Conservation (phyloP, 2,888 invertebrate species). For the Sarcophaga carnaria region DNA sequence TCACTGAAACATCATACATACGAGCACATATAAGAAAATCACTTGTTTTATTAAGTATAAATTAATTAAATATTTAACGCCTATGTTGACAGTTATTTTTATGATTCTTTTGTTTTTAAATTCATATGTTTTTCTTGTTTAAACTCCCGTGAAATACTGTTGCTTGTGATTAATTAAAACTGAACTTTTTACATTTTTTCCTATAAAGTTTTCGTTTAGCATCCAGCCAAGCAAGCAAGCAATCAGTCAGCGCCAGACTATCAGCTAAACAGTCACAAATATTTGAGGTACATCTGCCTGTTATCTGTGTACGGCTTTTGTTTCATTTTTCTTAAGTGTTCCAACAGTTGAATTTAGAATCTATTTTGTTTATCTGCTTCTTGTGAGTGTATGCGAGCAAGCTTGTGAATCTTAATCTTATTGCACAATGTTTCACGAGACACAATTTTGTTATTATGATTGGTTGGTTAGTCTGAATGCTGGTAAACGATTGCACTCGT, state of each 20-base stretch:
- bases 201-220: neutral
- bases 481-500: slow-evolving; percentile 56
- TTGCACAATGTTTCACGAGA: slow-evolving; percentile 34
- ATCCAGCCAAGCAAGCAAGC: neutral
- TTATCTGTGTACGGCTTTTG: slow-evolving; percentile 45
- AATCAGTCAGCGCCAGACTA: neutral
- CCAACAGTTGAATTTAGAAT: slow-evolving; percentile 37
- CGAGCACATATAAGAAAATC: slow-evolving; percentile 16
- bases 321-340: slow-evolving; percentile 35
- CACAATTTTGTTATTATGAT: slow-evolving; percentile 30
- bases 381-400: neutral
- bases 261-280: neutral
- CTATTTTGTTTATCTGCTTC: slow-evolving; percentile 15
- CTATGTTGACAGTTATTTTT: slow-evolving; percentile 3
- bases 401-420: slow-evolving; percentile 1
- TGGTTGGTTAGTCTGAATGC: neutral
- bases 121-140: slow-evolving; percentile 43
- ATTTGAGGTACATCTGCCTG: neutral
- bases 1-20: slow-evolving; percentile 13
- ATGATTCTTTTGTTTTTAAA: slow-evolving; percentile 6
- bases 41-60: slow-evolving; percentile 29
- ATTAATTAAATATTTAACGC: slow-evolving; percentile 28
- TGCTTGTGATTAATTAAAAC: slow-evolving; percentile 17
- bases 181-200: slow-evolving; percentile 48
- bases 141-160: slow-evolving; percentile 51